Evolutionary conservation across 2,888 invertebrate genomes (phyloP), one percentile per base, ranked within the genome.

Genomic region (Drosophila longiperda): DNA sequence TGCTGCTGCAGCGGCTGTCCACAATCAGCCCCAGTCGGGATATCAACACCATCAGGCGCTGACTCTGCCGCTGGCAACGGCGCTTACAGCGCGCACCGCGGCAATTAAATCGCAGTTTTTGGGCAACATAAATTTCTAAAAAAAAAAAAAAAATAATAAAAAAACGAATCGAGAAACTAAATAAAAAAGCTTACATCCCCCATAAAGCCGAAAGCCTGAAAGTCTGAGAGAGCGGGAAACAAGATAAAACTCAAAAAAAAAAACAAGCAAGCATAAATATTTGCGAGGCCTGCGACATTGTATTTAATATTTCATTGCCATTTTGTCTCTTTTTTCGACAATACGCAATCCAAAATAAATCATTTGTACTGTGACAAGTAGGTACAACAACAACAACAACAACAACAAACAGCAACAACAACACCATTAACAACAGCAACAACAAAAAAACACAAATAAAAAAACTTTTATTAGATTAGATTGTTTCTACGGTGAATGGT

Each of bases 31-130:
- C 74, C 83, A 91, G 81, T 66, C 92, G 80, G 92, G 91, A 90
- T 92, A 91, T 74, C 91, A 91, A 66, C 78, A 78, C 71, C 78
- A 92, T 75, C 92, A 92, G 80, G 86, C 91, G 66, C 81, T 93
- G 75, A 91, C 92, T 61, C 74, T 93, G 86, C 93, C 93, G 59
- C 83, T 93, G 80, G 89, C 93, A 75, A 91, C 92, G 77, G 92
- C 93, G 75, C 81, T 93, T 78, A 91, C 93, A 81, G 89, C 87
- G 67, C 93, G 93, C 78, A 91, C 93, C 65, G 91, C 92, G 82
- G 91, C 92, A 83, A 92, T 93, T 83, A 93, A 93, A 85, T 92
- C 93, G 73, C 93, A 93, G 83, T 92, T 92, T 89, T 78, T 93
- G 85, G 93, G 93, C 91, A 93, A 93, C 89, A 91, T 92, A 80